Conservation (phyloP, 2,113 vertebrate genomes). For the Channa maculata region DNA sequence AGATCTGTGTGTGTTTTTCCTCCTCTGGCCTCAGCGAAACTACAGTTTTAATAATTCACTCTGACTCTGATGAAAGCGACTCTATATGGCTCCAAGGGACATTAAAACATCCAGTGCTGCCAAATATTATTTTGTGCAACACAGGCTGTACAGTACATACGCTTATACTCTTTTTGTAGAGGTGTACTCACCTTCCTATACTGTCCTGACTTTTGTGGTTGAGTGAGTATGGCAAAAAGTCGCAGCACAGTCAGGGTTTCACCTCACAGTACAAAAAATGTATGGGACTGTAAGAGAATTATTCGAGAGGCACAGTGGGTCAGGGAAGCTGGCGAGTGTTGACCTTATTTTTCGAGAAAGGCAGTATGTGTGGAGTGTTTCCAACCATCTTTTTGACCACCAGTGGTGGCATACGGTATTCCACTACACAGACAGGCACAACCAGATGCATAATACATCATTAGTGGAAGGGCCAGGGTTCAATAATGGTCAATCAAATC, state of each 20-base stretch:
- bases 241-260: constrained; percentile 14
- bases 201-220: constrained; percentile 13
- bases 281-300: constrained; percentile 16
- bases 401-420: no score
- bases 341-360: no score
- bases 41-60: constrained; percentile 46
- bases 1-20: constrained; percentile 23
- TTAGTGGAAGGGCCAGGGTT: no score
- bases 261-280: constrained; percentile 18
- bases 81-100: constrained; percentile 5
- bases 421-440: no score
- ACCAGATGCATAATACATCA: no score
- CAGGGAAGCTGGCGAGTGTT: background rate
- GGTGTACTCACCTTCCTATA: constrained; percentile 1
- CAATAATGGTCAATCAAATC: no score
- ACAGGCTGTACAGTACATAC: background rate
- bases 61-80: constrained; percentile 22
- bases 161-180: background rate
- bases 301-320: background rate
- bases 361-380: no score
- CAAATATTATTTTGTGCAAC: constrained; percentile 12
- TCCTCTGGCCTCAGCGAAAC: constrained; percentile 15
- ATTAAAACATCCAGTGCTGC: constrained; percentile 4
- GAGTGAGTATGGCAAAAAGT: constrained; percentile 2
- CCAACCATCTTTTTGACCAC: no score